Conservation (phyloP, 2,888 invertebrate genomes). For the Eudiplozoon nipponicum region DNA sequence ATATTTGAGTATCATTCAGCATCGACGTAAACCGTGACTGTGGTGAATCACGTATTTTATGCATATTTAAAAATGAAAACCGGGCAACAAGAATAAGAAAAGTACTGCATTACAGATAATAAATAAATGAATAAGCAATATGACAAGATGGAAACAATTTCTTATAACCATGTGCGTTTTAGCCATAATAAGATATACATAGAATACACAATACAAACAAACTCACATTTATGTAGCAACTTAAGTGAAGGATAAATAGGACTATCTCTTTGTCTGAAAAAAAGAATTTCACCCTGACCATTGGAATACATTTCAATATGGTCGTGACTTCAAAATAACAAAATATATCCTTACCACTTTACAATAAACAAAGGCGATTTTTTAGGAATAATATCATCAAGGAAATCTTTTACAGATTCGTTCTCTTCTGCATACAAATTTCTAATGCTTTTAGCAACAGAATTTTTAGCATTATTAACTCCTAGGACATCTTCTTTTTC, state of each 20-base stretch:
- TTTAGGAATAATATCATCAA: conserved; percentile 30
- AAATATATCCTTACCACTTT: conserved; percentile 23
- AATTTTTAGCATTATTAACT: conserved; percentile 77
- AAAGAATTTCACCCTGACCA: conserved; percentile 52
- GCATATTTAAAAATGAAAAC: background rate
- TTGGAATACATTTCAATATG: conserved; percentile 83
- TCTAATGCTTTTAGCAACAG: conserved; percentile 73
- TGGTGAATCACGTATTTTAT: no score
- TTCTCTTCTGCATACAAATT: conserved; percentile 53
- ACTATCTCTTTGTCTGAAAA: conserved; percentile 75
- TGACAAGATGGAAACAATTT: background rate
- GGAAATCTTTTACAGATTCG: conserved; percentile 42
- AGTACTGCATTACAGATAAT: conserved; percentile 14
- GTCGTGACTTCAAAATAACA: conserved; percentile 42
- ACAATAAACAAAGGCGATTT: conserved; percentile 26
- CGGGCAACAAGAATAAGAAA: conserved; percentile 21
- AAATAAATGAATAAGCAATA: conserved; percentile 9
- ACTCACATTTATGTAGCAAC: conserved; percentile 69
- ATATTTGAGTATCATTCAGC: no score
- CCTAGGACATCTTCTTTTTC: conserved; percentile 87
- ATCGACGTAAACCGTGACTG: no score
- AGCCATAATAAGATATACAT: no score
- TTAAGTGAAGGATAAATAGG: conserved; percentile 60
- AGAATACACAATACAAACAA: no score
- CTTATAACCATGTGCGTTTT: background rate